Percentiles rank a stretch among this genome's conserved stretches.
These are phyloP conservation scores for Calcarius lapponicus DNA, from an alignment of 2,797 vertebrate genomes.

Conservation along the genomic window DNA sequence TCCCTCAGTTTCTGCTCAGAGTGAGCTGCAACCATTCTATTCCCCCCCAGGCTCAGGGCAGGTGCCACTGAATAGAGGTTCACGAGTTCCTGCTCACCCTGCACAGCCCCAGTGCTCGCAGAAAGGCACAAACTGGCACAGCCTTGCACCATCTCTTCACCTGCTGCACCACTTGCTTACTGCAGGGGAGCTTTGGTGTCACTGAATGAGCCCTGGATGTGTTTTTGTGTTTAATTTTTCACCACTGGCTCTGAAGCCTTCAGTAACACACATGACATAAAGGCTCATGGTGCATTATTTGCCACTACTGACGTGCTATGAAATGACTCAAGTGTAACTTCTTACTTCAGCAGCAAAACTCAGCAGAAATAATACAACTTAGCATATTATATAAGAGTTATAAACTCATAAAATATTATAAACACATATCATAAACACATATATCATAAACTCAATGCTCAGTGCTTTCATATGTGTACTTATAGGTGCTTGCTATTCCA, in stretches of 20 bases:
- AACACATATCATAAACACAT: background rate
- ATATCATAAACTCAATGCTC: background rate
- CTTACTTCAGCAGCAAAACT: background rate
- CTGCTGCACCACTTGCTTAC: background rate
- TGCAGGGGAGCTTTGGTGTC: fast-evolving
- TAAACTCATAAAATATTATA: background rate
- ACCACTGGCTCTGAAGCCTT: background rate
- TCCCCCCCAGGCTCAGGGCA: background rate
- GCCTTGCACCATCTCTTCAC: background rate
- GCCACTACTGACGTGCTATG: background rate
- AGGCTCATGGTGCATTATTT: background rate
- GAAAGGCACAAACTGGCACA: background rate
- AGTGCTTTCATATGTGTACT: fast-evolving
- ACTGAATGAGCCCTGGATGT: background rate
- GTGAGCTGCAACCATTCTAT: background rate
- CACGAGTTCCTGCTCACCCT: background rate
- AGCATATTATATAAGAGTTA: background rate
- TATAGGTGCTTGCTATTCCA: background rate
- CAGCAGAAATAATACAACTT: background rate
- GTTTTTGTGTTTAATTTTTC: background rate
- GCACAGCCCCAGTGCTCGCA: background rate
- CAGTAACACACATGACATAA: background rate
- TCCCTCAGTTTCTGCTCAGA: background rate
- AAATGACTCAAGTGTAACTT: background rate
- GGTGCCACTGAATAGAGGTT: background rate